Evolutionary conservation across 2,888 invertebrate species (phyloP), one percentile per base, ranked within the genome.

Genomic region (Leistus spinibarbis): DNA sequence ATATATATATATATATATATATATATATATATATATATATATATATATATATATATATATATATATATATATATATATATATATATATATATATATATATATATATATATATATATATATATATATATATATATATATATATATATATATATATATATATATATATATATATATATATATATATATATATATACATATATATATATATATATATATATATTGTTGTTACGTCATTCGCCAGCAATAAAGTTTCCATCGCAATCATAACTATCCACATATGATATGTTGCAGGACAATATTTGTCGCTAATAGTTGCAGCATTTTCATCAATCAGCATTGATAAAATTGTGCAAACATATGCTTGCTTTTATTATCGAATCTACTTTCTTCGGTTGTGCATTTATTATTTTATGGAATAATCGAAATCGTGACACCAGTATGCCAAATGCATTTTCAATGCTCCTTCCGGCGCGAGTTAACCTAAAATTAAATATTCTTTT

Each of bases 401-500:
- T 73, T 56, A 74, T 67, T 27, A n/a, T 17, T 27, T 54, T 74
- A 20, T 57, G 40, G 9, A 72, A 72, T 10, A 76, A 54, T 68
- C 72, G 54, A 19, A 77, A 77, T 71, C 77, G 73, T 19, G 69
- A 67, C 54, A 77, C 77, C 27, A 79, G 75, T 73, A 78, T 78
- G 56, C 79, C 78, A 54, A 78, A 79, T 54, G 78, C 13, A 23
- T 78, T 79, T 78, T 79, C 79, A 16, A 67, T 60, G n/a, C 57
- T 27, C 9, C 57, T 22, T 13, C 79, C 40, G 57, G 79, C 78
- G 69, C 79, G 69, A 9, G 78, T 79, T 17, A 79, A 66, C 19
- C 78, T 63, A 69, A 78, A 79, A 71, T 78, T 79, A 65, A 78
- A 78, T 70, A 77, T 76, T 76, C 77, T 78, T 65, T 75, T 77